Evolutionary conservation across 1,140 invertebrate genomes (phyloP).

Genomic region (Tetramorium simillimum): DNA sequence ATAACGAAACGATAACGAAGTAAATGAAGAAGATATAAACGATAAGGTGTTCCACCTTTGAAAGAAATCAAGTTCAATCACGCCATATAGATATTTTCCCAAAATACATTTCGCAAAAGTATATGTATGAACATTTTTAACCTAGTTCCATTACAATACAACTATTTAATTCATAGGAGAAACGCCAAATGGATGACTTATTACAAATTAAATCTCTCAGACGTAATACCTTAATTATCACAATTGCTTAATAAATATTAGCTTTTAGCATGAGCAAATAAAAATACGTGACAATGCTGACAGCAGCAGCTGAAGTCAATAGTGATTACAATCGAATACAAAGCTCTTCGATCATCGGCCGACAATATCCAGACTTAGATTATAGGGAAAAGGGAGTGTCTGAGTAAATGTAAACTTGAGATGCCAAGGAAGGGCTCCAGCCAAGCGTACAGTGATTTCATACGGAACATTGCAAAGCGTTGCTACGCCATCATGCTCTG

Average conservation of each 20-base stretch:
- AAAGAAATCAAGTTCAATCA: constrained; percentile 12
- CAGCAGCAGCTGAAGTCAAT: not conserved
- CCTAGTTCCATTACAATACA: not conserved
- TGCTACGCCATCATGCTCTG: constrained; percentile 44
- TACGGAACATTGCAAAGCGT: constrained; percentile 22
- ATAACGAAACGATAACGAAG: constrained; percentile 34
- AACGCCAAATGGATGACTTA: not conserved
- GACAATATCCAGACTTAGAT: constrained; percentile 11
- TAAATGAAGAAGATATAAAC: constrained; percentile 26
- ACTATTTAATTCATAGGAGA: not conserved
- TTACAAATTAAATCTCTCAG: not conserved
- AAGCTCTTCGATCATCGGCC: not conserved
- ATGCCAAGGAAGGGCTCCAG: constrained; percentile 62
- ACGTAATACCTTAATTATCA: not conserved
- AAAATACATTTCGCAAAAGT: not conserved
- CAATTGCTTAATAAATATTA: not conserved
- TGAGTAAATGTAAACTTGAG: constrained; percentile 37
- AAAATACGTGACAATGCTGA: not conserved
- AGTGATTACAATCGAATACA: not conserved
- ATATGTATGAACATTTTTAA: not conserved
- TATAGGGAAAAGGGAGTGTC: constrained; percentile 34
- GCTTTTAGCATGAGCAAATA: not conserved
- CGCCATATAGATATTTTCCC: not conserved
- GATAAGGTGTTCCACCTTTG: not conserved
- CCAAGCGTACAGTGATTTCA: constrained; percentile 54